These are phyloP conservation scores for Eciton burchellii DNA, from an alignment of 1,140 invertebrate species.

Conservation along the genomic window DNA sequence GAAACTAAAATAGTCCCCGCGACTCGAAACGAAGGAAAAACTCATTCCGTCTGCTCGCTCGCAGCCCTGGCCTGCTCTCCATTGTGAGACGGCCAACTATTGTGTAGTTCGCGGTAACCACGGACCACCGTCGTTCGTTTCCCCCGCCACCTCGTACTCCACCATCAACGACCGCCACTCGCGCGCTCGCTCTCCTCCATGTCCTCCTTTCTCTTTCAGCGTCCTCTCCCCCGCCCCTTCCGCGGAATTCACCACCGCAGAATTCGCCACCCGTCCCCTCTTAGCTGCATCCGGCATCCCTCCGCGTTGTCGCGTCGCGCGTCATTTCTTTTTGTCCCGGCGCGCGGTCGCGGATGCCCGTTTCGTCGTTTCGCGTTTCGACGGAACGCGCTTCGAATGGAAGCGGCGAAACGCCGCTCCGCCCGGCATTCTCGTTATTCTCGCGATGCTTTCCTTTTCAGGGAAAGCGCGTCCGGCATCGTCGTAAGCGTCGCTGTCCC, in stretches of 20 bases:
- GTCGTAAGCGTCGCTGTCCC: not conserved
- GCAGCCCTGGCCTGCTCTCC: slow-evolving; percentile 66
- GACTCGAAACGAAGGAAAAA: slow-evolving; percentile 76
- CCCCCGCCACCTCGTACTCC: not conserved
- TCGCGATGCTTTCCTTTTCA: slow-evolving; percentile 12
- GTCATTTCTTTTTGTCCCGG: slow-evolving; percentile 54
- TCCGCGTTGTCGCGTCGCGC: not conserved
- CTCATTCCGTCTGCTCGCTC: slow-evolving; percentile 75
- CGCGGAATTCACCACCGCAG: too few relatives aligned
- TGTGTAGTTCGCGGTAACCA: slow-evolving; percentile 76
- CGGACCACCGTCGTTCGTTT: slow-evolving; percentile 68
- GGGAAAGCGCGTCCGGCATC: not conserved
- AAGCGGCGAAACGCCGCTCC: slow-evolving; percentile 21
- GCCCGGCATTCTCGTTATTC: not conserved
- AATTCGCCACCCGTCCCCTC: not conserved
- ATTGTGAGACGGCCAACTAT: slow-evolving; percentile 75
- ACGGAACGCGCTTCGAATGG: not conserved
- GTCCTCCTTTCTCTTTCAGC: slow-evolving; percentile 31
- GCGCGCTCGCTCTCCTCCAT: slow-evolving; percentile 15
- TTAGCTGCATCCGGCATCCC: slow-evolving; percentile 13
- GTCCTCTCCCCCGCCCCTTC: not conserved
- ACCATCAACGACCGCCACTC: too few relatives aligned
- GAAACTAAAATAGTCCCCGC: slow-evolving; percentile 73
- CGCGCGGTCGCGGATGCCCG: slow-evolving; percentile 8
- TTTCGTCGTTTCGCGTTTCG: slow-evolving; percentile 12